Percentiles rank a stretch among this genome's conserved stretches.
Evolutionary conservation across 2,888 invertebrate genomes (phyloP).

Genomic region (Monochamus alternatus): DNA sequence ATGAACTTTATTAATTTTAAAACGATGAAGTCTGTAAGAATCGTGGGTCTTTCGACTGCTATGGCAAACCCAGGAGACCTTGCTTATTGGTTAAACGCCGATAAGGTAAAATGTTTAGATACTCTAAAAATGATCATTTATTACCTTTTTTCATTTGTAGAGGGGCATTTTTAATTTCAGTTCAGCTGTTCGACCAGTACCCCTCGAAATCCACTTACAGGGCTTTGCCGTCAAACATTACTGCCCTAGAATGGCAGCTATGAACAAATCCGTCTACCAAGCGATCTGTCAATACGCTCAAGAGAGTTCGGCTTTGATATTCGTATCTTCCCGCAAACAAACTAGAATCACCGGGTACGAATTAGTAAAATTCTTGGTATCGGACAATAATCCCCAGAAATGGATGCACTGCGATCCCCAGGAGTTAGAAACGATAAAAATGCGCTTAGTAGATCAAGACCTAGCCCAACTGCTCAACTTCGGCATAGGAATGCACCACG

Average conservation of each 20-base stretch:
- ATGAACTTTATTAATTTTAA: conserved; percentile 96
- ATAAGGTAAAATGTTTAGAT: conserved; percentile 65
- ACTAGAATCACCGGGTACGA: conserved; percentile 97
- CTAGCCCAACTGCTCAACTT: conserved; percentile 94
- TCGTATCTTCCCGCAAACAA: conserved; percentile 97
- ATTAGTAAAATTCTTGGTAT: conserved; percentile 91
- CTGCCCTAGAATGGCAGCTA: conserved; percentile 99
- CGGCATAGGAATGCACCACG: conserved; percentile 99
- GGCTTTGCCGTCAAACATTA: conserved; percentile 99
- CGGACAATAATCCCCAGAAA: conserved; percentile 94
- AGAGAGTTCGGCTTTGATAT: conserved; percentile 91
- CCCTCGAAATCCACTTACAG: conserved; percentile 87
- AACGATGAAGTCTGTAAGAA: conserved; percentile 85
- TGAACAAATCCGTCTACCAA: conserved; percentile 99
- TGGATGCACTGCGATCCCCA: conserved; percentile 92
- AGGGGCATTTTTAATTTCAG: conserved; percentile 97
- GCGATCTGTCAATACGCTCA: conserved; percentile 96
- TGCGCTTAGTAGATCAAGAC: conserved; percentile 85
- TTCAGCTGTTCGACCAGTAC: conserved; percentile 97
- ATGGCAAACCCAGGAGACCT: conserved; percentile 97
- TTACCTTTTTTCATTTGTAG: conserved; percentile 62
- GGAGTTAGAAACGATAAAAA: conserved; percentile 87
- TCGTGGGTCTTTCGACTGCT: conserved; percentile 97
- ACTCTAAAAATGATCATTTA: not conserved
- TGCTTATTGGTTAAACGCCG: conserved; percentile 96